These are phyloP conservation scores for Cheilosia grossa DNA, from an alignment of 2,888 invertebrate species.

Conservation along the genomic window DNA sequence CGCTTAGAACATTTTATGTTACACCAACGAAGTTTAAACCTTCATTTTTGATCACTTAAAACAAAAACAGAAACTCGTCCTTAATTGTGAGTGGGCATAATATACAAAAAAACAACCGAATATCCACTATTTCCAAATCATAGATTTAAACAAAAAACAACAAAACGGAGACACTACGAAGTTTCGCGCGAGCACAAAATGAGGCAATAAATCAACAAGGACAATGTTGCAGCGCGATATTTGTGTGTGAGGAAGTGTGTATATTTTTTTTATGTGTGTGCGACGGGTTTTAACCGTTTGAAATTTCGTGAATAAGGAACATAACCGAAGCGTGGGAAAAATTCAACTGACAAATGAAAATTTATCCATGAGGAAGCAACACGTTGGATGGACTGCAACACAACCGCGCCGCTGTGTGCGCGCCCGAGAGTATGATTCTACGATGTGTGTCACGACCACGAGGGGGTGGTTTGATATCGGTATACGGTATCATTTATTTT, in stretches of 20 bases:
- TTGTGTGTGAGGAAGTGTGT: constrained; percentile 49
- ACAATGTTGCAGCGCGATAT: constrained; percentile 64
- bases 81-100: not conserved
- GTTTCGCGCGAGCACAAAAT: constrained; percentile 48
- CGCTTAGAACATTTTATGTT: constrained; percentile 26
- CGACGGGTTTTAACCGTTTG: constrained; percentile 70
- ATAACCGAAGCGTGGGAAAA: constrained; percentile 77
- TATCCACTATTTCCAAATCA: constrained; percentile 49
- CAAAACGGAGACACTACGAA: constrained; percentile 3
- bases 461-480: constrained; percentile 50
- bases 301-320: constrained; percentile 75
- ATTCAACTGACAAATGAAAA: constrained; percentile 76
- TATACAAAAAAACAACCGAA: constrained; percentile 3
- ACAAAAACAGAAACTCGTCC: not conserved
- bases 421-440: constrained; percentile 63
- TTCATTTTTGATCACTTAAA: constrained; percentile 9
- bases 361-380: constrained; percentile 76
- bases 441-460: constrained; percentile 2
- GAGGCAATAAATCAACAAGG: constrained; percentile 53
- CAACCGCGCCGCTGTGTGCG: constrained; percentile 61
- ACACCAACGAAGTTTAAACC: constrained; percentile 16
- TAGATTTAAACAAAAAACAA: constrained; percentile 5
- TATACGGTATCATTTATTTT: constrained; percentile 28
- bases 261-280: constrained; percentile 38
- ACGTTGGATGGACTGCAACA: constrained; percentile 76